phyloP scores from a whole-genome alignment of 1,140 invertebrate genomes.

The Polypedilum vanderplanki region DNA sequence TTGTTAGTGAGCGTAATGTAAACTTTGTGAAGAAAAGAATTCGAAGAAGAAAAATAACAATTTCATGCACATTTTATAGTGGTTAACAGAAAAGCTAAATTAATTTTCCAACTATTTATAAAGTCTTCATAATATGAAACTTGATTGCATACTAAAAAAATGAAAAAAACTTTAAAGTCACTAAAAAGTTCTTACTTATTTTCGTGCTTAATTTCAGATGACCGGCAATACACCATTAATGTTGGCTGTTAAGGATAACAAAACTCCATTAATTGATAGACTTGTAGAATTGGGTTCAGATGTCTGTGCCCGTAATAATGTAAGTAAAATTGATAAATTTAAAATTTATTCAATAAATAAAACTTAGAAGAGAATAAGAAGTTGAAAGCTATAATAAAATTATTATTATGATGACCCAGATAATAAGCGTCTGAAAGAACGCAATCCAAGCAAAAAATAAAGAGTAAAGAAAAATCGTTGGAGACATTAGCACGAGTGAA shows the following conservation, averaged over 20 bases:
- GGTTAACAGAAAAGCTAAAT: no score
- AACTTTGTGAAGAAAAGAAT: no score
- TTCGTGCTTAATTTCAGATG: no score
- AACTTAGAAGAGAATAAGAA: background rate
- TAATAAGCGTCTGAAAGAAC: slow-evolving; percentile 19
- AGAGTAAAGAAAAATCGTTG: background rate
- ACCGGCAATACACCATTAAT: slow-evolving; percentile 91
- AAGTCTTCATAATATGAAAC: no score
- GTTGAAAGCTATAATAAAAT: background rate
- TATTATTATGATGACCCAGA: slow-evolving; percentile 24
- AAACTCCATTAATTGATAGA: slow-evolving; percentile 77
- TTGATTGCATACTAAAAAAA: no score
- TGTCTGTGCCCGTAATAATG: slow-evolving; percentile 80
- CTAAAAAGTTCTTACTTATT: no score
- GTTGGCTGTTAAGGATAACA: slow-evolving; percentile 91
- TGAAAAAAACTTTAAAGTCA: no score
- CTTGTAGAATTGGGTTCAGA: slow-evolving; percentile 89
- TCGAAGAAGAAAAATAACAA: no score
- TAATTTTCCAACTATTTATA: no score
- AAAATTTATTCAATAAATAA: background rate
- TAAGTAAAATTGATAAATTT: slow-evolving; percentile 52
- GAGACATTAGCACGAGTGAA: background rate
- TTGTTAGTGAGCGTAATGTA: no score
- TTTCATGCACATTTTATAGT: no score
- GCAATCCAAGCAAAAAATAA: background rate